phyloP scores from a whole-genome alignment of 2,113 vertebrate genomes.

The Porphyrio hochstetteri region DNA sequence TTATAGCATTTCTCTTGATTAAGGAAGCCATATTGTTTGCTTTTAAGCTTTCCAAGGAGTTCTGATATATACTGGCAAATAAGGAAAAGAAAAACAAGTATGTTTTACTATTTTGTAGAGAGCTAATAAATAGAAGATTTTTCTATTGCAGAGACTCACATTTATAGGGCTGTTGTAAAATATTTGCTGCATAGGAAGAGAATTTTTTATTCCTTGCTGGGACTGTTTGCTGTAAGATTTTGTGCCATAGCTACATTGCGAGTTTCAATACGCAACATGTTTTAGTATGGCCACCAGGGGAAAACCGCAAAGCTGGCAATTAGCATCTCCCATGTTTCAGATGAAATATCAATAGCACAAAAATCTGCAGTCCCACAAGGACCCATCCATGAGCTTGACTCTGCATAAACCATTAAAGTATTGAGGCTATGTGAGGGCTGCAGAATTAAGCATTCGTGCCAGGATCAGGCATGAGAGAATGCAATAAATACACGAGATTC shows the following conservation, averaged over 20 bases:
- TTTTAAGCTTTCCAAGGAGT: not conserved
- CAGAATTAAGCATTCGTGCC: not conserved
- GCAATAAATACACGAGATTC: not conserved
- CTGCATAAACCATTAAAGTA: not conserved
- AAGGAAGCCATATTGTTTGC: not conserved
- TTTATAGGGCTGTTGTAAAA: not conserved
- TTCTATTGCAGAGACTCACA: not conserved
- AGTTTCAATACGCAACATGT: not conserved
- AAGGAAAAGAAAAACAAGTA: not conserved
- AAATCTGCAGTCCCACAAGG: not conserved
- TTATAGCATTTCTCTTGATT: not conserved
- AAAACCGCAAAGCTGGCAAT: not conserved
- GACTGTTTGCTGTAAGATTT: not conserved
- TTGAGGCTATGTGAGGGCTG: not conserved
- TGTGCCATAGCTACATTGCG: not conserved
- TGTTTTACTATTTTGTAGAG: not conserved
- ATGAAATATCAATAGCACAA: constrained; percentile 27
- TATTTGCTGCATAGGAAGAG: not conserved
- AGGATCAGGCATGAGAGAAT: not conserved
- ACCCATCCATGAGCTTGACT: not conserved
- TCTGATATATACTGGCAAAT: not conserved
- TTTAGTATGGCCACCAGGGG: not conserved
- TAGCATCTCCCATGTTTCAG: not conserved
- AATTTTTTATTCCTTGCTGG: not conserved
- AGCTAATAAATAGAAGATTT: not conserved